phyloP scores from a whole-genome alignment of 2,888 invertebrate species.

The Drosophila nigritarsus region DNA sequence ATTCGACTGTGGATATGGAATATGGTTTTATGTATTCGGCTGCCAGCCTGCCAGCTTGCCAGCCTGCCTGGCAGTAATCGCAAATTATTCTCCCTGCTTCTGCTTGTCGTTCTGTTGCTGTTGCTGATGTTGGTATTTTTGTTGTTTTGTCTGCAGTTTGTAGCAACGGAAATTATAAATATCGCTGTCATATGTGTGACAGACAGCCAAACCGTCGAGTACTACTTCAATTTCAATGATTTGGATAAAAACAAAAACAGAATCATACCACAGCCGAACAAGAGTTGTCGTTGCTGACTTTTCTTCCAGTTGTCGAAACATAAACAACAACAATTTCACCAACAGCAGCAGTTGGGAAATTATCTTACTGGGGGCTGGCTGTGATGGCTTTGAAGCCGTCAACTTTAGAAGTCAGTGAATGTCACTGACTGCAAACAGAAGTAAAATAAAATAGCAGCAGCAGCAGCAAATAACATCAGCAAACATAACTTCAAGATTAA shows the following conservation, averaged over 20 bases:
- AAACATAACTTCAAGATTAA: slow-evolving; percentile 54
- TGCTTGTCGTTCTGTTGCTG: slow-evolving; percentile 32
- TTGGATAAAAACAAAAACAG: slow-evolving; percentile 20
- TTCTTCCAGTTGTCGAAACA: slow-evolving; percentile 37
- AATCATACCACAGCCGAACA: slow-evolving; percentile 27
- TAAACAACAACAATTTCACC: slow-evolving; percentile 8
- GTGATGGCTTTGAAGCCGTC: slow-evolving; percentile 45
- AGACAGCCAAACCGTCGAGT: slow-evolving; percentile 51
- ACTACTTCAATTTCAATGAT: slow-evolving; percentile 55
- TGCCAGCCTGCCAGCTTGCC: slow-evolving; percentile 26
- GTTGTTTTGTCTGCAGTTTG: slow-evolving; percentile 61
- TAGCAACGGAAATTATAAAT: slow-evolving; percentile 75
- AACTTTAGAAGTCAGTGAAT: slow-evolving; percentile 68
- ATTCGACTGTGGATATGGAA: slow-evolving; percentile 54
- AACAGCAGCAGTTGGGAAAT: slow-evolving; percentile 52
- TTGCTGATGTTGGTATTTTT: slow-evolving; percentile 24
- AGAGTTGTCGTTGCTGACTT: slow-evolving; percentile 53
- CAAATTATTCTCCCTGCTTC: slow-evolving; percentile 66
- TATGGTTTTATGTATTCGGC: slow-evolving; percentile 42
- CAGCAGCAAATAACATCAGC: slow-evolving; percentile 31
- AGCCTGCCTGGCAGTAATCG: slow-evolving; percentile 64
- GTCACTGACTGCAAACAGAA: slow-evolving; percentile 36
- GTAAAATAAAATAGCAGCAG: background rate
- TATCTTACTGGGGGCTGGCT: slow-evolving; percentile 63
- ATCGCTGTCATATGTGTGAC: slow-evolving; percentile 72